phyloP scores from a whole-genome alignment of 2,797 vertebrate genomes.

The Tragelaphus oryx region DNA sequence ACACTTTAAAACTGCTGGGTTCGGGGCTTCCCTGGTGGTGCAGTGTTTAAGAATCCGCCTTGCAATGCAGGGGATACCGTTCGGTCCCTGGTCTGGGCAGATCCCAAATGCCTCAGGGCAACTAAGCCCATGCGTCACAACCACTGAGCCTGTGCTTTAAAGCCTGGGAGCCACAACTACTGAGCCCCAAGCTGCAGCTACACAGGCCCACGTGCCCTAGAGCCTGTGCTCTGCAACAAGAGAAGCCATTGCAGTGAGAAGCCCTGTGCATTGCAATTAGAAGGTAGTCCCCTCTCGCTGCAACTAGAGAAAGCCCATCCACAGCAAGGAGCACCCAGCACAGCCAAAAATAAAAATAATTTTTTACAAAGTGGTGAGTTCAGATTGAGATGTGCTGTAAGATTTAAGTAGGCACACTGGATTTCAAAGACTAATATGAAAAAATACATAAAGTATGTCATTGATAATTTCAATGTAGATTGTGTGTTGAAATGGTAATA shows the following conservation, averaged over 20 bases:
- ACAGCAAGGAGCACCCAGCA: not conserved
- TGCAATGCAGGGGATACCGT: not conserved
- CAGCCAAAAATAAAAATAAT: not conserved
- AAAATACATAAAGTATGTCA: not conserved
- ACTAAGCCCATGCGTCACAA: not conserved
- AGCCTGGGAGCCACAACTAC: not conserved
- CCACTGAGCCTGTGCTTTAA: not conserved
- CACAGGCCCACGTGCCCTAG: not conserved
- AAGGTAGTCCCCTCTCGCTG: not conserved
- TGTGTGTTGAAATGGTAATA: not conserved
- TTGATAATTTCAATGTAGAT: not conserved
- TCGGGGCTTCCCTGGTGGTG: not conserved
- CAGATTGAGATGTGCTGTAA: not conserved
- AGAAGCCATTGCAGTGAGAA: not conserved
- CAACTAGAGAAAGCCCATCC: not conserved
- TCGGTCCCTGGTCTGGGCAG: not conserved
- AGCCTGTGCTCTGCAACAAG: rapidly evolving
- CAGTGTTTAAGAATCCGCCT: not conserved
- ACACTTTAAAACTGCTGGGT: not conserved
- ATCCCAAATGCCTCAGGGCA: not conserved
- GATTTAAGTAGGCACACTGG: not conserved
- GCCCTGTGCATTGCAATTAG: not conserved
- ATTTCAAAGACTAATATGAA: not conserved
- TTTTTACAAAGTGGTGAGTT: not conserved
- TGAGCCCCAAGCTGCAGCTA: not conserved